phyloP scores from a whole-genome alignment of 2,888 invertebrate species.

The Dichetophora obliterata region DNA sequence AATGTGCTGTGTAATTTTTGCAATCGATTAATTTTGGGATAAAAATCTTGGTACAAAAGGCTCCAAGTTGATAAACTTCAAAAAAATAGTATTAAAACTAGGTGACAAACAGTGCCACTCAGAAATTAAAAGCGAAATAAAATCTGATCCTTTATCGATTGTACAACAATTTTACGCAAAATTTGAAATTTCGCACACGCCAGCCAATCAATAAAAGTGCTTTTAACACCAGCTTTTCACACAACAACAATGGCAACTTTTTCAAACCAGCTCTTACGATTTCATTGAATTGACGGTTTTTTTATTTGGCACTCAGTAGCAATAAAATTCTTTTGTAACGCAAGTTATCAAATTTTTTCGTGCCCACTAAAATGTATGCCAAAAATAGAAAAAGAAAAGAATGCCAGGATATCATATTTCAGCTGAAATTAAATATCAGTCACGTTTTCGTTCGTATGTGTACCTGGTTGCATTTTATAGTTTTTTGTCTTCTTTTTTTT shows the following conservation, averaged over 20 bases:
- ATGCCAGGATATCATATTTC: not conserved
- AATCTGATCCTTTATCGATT: not conserved
- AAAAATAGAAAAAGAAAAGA: not conserved
- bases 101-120: not conserved
- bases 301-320: not conserved
- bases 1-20: too few relatives aligned
- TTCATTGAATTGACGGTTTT: not conserved
- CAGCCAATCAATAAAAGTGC: conserved; percentile 11
- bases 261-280: too few relatives aligned
- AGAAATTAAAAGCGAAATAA: too few relatives aligned
- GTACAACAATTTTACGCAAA: conserved; percentile 10
- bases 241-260: not conserved
- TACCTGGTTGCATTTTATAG: too few relatives aligned
- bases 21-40: too few relatives aligned
- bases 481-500: too few relatives aligned
- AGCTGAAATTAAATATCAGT: not conserved
- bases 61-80: not conserved
- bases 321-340: not conserved
- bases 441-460: not conserved
- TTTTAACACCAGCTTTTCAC: conserved; percentile 22
- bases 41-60: too few relatives aligned
- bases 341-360: conserved; percentile 1
- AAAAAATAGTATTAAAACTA: not conserved
- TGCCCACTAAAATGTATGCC: not conserved
- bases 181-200: conserved; percentile 32